Base-by-base conservation (phyloP, 1,140 invertebrate species). In the Sweltsa coloradensis region DNA sequence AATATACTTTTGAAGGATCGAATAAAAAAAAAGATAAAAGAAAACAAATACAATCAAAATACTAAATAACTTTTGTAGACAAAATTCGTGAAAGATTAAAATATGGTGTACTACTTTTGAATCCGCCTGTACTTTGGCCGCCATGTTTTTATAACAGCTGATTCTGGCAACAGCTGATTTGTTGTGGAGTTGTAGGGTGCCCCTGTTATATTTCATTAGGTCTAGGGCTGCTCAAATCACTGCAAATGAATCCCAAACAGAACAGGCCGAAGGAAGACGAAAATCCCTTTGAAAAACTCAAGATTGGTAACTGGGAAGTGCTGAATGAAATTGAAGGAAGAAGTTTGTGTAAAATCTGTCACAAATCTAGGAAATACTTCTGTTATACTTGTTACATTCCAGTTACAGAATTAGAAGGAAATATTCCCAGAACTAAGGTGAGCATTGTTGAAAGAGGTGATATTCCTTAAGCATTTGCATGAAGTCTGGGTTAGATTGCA, bases 311-410 rank as follows among this genome's bases (percentile, higher is more conserved):
- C 55, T 68, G 71, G 47, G 61, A 60, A 29, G 65, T 79, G 55
- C 66, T 95, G 42, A 69, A 85, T 53, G 62, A 67, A 13, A 64
- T 91, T 27, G 68, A 80, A 53, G 75, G 73, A 3, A 68, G 89
- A 50, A 75, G 74, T 58, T 68, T 67, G n/a, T 95, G 91, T 65
- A 57, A 66, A 3, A 69, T 70, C 52, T 96, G 91, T 69, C 69
- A 70, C 13, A 89, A 83, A 58, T 93, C 89, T 0, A 70, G 90
- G 42, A 92, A 91, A 73, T 93, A 85, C 64, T 96, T 89, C 66
- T 96, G 90, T 61, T 95, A 96, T 56, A 83, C 75, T 22, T 96
- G 91, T 67, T 87, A 74, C 57, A 63, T 81, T 26, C 81, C 86
- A 1, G 74, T 92, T 21, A 66, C 77, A 11, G 66, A 74, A 51